Conservation (phyloP, 2,797 vertebrate genomes). For the Pempheris klunzingeri region DNA sequence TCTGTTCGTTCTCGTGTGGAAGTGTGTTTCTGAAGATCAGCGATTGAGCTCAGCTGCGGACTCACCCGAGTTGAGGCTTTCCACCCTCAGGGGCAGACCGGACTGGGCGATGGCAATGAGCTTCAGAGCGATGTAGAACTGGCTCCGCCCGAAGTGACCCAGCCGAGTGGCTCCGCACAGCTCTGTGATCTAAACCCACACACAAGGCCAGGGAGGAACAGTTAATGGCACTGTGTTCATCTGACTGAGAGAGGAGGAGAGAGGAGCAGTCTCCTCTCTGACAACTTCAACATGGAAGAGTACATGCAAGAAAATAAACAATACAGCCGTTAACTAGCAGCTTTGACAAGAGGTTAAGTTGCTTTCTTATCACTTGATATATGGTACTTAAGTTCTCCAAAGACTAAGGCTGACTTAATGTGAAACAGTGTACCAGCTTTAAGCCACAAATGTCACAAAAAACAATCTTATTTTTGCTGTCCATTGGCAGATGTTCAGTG, state of each 20-base stretch:
- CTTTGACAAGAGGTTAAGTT: background rate
- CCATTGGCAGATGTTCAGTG: conserved; percentile 29
- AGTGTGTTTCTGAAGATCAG: background rate
- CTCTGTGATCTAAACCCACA: conserved; percentile 92
- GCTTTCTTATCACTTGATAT: background rate
- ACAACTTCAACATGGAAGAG: background rate
- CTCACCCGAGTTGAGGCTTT: conserved; percentile 98
- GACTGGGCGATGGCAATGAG: conserved; percentile 98
- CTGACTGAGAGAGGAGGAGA: background rate
- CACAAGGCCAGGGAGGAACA: conserved; percentile 39
- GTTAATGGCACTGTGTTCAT: conserved; percentile 48
- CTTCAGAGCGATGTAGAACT: conserved; percentile 99
- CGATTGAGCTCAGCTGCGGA: conserved; percentile 20
- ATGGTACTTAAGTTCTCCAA: background rate
- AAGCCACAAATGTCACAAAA: background rate
- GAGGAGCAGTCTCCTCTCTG: background rate
- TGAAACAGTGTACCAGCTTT: background rate
- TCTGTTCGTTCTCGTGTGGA: conserved; percentile 2
- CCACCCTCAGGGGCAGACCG: conserved; percentile 94
- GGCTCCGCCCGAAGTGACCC: conserved; percentile 98
- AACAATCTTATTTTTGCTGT: conserved; percentile 5
- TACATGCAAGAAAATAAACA: background rate
- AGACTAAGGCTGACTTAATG: background rate
- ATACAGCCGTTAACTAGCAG: background rate
- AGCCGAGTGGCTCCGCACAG: conserved; percentile 97